Percentiles rank a stretch among this genome's conserved stretches.
phyloP scores from a whole-genome alignment of 1,140 invertebrate genomes.

The Chironomus tepperi region DNA sequence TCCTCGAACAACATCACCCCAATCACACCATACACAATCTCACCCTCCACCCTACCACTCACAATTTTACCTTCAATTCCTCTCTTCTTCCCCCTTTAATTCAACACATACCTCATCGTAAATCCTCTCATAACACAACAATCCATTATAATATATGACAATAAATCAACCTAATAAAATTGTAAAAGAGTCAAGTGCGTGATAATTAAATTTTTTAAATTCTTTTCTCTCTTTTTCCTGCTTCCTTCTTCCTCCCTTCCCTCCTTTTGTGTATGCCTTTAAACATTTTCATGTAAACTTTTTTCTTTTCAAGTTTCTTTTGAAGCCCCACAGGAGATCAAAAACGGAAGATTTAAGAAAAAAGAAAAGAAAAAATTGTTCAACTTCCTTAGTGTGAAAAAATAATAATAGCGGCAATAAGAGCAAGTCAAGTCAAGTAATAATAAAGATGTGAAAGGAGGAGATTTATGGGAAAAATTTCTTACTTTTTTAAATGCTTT shows the following conservation, averaged over 20 bases:
- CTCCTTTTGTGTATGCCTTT: neutral
- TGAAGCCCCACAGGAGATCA: neutral
- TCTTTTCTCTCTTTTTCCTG: neutral
- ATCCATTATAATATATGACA: neutral
- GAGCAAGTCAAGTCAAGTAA: neutral
- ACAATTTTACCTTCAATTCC: no score
- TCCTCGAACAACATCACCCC: no score
- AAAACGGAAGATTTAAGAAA: neutral
- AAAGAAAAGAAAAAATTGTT: neutral
- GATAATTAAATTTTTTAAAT: conserved; percentile 15
- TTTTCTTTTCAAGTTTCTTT: neutral
- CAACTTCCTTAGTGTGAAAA: neutral
- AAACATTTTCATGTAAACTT: neutral
- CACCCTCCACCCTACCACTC: no score
- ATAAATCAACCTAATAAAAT: neutral
- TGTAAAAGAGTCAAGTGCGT: conserved; percentile 7
- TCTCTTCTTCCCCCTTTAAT: no score
- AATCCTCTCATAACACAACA: no score
- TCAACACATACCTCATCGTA: no score
- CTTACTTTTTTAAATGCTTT: neutral
- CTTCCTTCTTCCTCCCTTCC: neutral
- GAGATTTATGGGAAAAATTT: conserved; percentile 2
- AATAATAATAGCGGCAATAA: neutral
- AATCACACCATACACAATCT: no score
- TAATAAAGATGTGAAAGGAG: conserved; percentile 3